Evolutionary conservation across 1,140 invertebrate species (phyloP), one percentile per base, ranked within the genome.

Genomic region (Trichogramma pretiosum): DNA sequence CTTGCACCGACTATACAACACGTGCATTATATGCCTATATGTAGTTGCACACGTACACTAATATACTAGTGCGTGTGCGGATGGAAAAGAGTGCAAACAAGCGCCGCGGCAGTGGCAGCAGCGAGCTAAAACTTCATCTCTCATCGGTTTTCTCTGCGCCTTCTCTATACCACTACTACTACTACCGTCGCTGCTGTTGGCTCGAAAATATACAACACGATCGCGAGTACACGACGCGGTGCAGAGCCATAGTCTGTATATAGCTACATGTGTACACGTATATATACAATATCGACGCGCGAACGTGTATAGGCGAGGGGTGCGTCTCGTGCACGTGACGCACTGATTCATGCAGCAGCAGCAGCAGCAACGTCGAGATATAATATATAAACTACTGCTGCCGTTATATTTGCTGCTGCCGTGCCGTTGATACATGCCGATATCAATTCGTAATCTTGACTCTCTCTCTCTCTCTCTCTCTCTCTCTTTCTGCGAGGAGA

Each of bases 361-460:
- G 68, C 64, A 32, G 3, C 5, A 24, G 33, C 64, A 68, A n/a
- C n/a, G n/a, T n/a, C n/a, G n/a, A n/a, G n/a, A n/a, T n/a, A n/a
- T n/a, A n/a, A n/a, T n/a, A n/a, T n/a, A n/a, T n/a, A n/a, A n/a
- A n/a, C n/a, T n/a, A n/a, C n/a, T n/a, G n/a, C n/a, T n/a, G n/a
- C n/a, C n/a, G n/a, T n/a, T n/a, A n/a, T n/a, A n/a, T n/a, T n/a
- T n/a, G n/a, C n/a, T n/a, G n/a, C n/a, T n/a, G n/a, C n/a, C n/a
- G n/a, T n/a, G n/a, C n/a, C n/a, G n/a, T n/a, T n/a, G n/a, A n/a
- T n/a, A n/a, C n/a, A n/a, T n/a, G n/a, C n/a, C 63, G 65, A 52
- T 70, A 72, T 72, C 69, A 70, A 72, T 72, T 72, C 70, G 68
- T 70, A 72, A 72, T 70, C 68, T 70, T 68, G 69, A 67, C 68